Percentiles rank a stretch among this genome's conserved stretches.
phyloP scores from a whole-genome alignment of 2,113 vertebrate species.

The Hiodon alosoides region DNA sequence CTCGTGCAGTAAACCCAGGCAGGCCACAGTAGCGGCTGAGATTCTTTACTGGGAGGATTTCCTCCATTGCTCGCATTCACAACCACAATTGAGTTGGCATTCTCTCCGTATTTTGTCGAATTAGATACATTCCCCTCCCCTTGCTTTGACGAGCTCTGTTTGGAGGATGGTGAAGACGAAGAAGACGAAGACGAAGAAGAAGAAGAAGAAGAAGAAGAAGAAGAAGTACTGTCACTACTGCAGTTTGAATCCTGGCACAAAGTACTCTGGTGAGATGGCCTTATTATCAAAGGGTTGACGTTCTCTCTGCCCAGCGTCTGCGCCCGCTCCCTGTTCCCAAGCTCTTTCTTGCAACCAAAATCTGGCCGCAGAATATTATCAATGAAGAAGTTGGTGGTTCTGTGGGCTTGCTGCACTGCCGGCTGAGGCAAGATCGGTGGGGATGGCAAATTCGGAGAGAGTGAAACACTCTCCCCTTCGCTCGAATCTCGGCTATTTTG shows the following conservation, averaged over 20 bases:
- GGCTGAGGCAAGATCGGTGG: conserved; percentile 68
- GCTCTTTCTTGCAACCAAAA: conserved; percentile 87
- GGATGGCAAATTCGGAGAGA: conserved; percentile 71
- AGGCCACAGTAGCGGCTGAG: conserved; percentile 85
- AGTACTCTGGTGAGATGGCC: conserved; percentile 67
- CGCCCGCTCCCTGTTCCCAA: conserved; percentile 63
- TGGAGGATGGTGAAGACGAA: conserved; percentile 52
- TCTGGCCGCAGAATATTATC: conserved; percentile 93
- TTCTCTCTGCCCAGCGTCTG: conserved; percentile 75
- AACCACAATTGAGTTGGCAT: conserved; percentile 71
- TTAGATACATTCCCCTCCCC: conserved; percentile 61
- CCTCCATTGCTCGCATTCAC: conserved; percentile 73
- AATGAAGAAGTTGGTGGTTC: conserved; percentile 93
- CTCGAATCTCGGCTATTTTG: conserved; percentile 67
- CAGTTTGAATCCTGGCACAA: conserved; percentile 76
- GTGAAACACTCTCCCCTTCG: conserved; percentile 77
- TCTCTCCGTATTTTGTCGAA: conserved; percentile 72
- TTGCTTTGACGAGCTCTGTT: conserved; percentile 61
- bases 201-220: conserved; percentile 60
- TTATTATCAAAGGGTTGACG: conserved; percentile 68
- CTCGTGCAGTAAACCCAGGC: conserved; percentile 97
- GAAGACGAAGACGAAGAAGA: conserved; percentile 61
- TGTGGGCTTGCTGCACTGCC: conserved; percentile 73
- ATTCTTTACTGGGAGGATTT: conserved; percentile 69
- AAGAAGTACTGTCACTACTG: conserved; percentile 75